phyloP scores from a whole-genome alignment of 1,140 invertebrate genomes.

The Drosophila jambulina region DNA sequence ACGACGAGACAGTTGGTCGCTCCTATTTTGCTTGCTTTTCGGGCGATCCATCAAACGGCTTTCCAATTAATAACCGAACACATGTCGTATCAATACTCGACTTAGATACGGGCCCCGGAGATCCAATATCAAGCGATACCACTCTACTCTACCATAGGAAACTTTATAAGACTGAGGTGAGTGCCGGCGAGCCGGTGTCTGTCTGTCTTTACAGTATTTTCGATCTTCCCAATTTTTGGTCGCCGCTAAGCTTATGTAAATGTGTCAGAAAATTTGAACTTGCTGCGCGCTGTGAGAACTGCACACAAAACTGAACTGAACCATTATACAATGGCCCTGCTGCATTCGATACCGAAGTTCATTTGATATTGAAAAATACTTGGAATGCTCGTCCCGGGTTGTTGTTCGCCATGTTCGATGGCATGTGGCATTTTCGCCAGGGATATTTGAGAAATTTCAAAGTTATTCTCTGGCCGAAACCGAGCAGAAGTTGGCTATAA shows the following conservation, averaged over 20 bases:
- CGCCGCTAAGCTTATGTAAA: slow-evolving; percentile 74
- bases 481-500: slow-evolving; percentile 18
- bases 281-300: slow-evolving; percentile 59
- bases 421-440: slow-evolving; percentile 36
- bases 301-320: slow-evolving; percentile 53
- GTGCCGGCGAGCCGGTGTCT: slow-evolving; percentile 18
- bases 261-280: slow-evolving; percentile 48
- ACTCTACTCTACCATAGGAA: slow-evolving; percentile 66
- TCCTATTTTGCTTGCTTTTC: slow-evolving; percentile 46
- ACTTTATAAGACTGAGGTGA: slow-evolving; percentile 85
- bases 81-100: slow-evolving; percentile 49
- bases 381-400: slow-evolving; percentile 17
- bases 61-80: slow-evolving; percentile 72
- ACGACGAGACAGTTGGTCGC: slow-evolving; percentile 59
- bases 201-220: background rate
- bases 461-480: slow-evolving; percentile 21
- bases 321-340: slow-evolving; percentile 54
- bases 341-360: slow-evolving; percentile 50
- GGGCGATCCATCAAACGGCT: slow-evolving; percentile 75
- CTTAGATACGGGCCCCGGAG: slow-evolving; percentile 36
- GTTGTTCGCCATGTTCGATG: slow-evolving; percentile 33
- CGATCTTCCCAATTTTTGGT: slow-evolving; percentile 7
- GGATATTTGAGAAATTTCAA: slow-evolving; percentile 21
- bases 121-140: slow-evolving; percentile 57
- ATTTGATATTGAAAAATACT: slow-evolving; percentile 41